A percentile compares a stretch with the other conserved stretches of the same genome.
phyloP scores from a whole-genome alignment of 2,888 invertebrate genomes.

The Temnothorax rugatulus region DNA sequence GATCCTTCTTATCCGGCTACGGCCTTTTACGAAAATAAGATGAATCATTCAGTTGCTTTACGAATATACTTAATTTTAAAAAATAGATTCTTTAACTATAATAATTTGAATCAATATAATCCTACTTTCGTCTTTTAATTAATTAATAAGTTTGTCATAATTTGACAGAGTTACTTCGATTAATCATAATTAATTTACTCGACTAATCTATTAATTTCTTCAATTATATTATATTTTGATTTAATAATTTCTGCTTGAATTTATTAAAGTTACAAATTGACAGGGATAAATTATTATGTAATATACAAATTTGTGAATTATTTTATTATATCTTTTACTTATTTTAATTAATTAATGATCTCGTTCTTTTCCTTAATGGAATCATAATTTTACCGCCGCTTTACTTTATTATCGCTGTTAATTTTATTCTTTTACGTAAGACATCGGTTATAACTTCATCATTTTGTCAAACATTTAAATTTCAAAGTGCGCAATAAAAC shows the following conservation, averaged over 20 bases:
- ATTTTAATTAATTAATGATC: not conserved
- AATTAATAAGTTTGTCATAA: not conserved
- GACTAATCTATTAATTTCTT: not conserved
- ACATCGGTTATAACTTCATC: not conserved
- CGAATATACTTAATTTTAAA: not conserved
- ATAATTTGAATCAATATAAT: not conserved
- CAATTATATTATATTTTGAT: not conserved
- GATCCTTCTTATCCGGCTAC: too few species aligned
- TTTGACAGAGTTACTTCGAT: not conserved
- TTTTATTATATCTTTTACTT: slow-evolving; percentile 10
- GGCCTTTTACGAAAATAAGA: not conserved
- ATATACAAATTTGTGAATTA: slow-evolving; percentile 6
- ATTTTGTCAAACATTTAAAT: slow-evolving; percentile 14
- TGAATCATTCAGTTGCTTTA: not conserved
- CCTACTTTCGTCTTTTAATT: not conserved
- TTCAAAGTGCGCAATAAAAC: slow-evolving; percentile 21
- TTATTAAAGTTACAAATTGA: not conserved
- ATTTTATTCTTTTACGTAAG: slow-evolving; percentile 20
- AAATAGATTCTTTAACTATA: not conserved
- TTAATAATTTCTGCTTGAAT: not conserved
- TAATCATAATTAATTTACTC: not conserved
- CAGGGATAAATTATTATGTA: not conserved
- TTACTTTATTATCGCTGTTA: slow-evolving; percentile 12
- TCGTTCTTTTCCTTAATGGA: not conserved
- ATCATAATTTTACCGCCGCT: not conserved